These are phyloP conservation scores for Pseudeuparius sepicola DNA, from an alignment of 2,888 invertebrate genomes.

Conservation along the genomic window DNA sequence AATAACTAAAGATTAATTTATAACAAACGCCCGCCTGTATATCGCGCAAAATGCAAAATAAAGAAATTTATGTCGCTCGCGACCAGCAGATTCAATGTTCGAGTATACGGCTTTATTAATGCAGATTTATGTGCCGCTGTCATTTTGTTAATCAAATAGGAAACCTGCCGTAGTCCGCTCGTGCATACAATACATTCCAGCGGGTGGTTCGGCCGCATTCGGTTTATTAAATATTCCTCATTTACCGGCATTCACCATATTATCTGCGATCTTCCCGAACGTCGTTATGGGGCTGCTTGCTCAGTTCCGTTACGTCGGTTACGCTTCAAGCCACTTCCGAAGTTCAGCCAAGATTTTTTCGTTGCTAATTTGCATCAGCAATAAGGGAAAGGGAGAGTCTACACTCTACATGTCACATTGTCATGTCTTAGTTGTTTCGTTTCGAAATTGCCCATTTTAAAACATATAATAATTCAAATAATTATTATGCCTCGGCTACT, in stretches of 20 bases:
- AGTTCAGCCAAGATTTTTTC: no score
- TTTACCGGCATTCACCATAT: conserved; percentile 17
- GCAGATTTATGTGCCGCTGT: conserved; percentile 36
- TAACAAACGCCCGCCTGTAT: conserved; percentile 25
- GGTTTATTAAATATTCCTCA: conserved; percentile 28
- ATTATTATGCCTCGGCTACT: no score
- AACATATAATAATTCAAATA: no score
- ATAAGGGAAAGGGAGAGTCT: no score
- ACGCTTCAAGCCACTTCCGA: no score
- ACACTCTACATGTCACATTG: no score
- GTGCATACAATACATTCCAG: conserved; percentile 17
- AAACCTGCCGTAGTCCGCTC: conserved; percentile 35
- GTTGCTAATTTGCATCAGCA: no score
- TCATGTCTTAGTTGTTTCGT: no score
- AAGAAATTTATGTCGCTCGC: conserved; percentile 28
- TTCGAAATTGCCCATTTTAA: no score
- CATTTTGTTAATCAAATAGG: conserved; percentile 39
- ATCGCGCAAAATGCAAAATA: conserved; percentile 28
- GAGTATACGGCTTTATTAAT: conserved; percentile 39
- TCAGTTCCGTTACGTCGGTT: no score
- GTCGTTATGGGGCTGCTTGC: no score
- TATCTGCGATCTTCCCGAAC: no score
- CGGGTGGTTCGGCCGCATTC: conserved; percentile 21
- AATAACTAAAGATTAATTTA: conserved; percentile 19
- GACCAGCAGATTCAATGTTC: conserved; percentile 33